Evolutionary conservation across 2,888 invertebrate species (phyloP).

Genomic region (Enchytraeus crypticus): DNA sequence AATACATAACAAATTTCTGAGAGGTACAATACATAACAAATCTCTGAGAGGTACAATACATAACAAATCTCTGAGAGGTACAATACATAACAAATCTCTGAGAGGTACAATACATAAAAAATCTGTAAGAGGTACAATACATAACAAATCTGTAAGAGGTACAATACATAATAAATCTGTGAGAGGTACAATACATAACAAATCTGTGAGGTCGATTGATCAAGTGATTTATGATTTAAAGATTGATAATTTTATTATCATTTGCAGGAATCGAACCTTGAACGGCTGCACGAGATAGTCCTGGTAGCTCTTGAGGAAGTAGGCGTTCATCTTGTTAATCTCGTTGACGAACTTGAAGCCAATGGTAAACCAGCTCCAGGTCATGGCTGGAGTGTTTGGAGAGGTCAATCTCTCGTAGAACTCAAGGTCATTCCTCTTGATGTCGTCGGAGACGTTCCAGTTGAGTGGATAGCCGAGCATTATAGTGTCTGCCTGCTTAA

Average conservation of each 20-base stretch:
- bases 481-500: conserved; percentile 31
- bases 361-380: conserved; percentile 26
- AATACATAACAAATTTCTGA: neutral
- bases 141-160: too few relatives aligned
- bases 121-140: too few relatives aligned
- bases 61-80: too few relatives aligned
- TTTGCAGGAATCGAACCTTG: conserved; percentile 17
- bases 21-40: too few relatives aligned
- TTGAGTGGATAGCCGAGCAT: conserved; percentile 29
- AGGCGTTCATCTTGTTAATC: conserved; percentile 14
- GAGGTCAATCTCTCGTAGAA: conserved; percentile 23
- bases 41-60: too few relatives aligned
- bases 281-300: conserved; percentile 28
- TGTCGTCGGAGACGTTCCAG: conserved; percentile 29
- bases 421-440: conserved; percentile 28
- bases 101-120: too few relatives aligned
- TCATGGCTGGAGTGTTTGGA: conserved; percentile 26
- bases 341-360: conserved; percentile 29
- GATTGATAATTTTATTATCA: neutral
- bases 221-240: neutral
- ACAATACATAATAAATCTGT: too few relatives aligned
- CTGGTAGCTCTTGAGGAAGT: conserved; percentile 28
- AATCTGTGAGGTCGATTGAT: too few relatives aligned
- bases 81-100: too few relatives aligned
- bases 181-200: too few relatives aligned